phyloP scores from a whole-genome alignment of 2,797 vertebrate genomes.

The Peromyscus eremicus region DNA sequence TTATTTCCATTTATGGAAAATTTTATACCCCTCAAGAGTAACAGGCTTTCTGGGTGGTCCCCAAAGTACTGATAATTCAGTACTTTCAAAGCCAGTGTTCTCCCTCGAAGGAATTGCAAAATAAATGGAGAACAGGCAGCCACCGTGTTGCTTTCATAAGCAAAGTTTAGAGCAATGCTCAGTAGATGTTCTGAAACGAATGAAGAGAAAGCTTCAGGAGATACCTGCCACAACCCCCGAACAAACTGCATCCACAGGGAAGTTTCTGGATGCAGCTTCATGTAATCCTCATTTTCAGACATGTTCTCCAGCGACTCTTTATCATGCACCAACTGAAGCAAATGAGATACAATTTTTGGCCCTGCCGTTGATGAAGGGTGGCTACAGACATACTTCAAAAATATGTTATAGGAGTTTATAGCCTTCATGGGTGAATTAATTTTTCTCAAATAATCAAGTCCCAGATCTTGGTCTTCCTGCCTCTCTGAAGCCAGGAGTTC shows the following conservation, averaged over 20 bases:
- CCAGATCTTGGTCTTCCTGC: constrained; percentile 69
- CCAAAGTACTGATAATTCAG: constrained; percentile 69
- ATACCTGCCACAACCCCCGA: not conserved
- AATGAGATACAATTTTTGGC: constrained; percentile 75
- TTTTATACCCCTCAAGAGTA: constrained; percentile 26
- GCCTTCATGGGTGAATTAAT: constrained; percentile 78
- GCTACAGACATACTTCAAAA: constrained; percentile 66
- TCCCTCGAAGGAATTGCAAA: constrained; percentile 59
- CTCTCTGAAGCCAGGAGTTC: constrained; percentile 78
- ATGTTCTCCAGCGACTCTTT: constrained; percentile 64
- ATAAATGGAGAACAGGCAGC: constrained; percentile 56
- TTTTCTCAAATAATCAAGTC: constrained; percentile 79
- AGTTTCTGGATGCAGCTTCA: not conserved
- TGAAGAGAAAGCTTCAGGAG: not conserved
- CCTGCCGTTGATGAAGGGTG: constrained; percentile 72
- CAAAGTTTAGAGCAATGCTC: constrained; percentile 27
- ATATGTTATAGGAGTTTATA: not conserved
- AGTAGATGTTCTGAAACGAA: not conserved
- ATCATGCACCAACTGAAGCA: constrained; percentile 73
- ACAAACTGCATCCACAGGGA: fast-evolving
- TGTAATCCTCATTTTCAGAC: constrained; percentile 1
- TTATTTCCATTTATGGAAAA: not conserved
- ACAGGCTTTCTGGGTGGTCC: constrained; percentile 74
- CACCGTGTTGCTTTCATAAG: constrained; percentile 54
- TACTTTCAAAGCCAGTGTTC: constrained; percentile 1